Conservation (phyloP, 2,888 invertebrate genomes). For the Caenorhabditis auriculariae region DNA sequence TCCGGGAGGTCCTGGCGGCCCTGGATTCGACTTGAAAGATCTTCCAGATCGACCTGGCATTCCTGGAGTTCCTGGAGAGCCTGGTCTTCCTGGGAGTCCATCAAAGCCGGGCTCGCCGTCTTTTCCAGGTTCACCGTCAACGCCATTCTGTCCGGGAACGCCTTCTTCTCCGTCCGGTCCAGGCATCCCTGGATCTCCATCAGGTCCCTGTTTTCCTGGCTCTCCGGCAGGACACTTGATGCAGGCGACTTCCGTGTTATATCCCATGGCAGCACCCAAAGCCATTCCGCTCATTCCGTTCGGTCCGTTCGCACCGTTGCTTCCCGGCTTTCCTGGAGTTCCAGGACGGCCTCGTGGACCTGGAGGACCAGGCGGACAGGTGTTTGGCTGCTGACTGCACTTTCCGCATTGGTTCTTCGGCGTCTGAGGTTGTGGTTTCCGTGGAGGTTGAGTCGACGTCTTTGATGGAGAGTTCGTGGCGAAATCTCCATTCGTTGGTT, state of each 20-base stretch:
- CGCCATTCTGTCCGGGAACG: conserved; percentile 18
- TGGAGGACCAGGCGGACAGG: conserved; percentile 24
- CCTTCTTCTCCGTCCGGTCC: conserved; percentile 28
- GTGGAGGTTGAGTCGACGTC: too few species aligned
- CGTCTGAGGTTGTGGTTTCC: too few species aligned
- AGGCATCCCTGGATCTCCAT: conserved; percentile 26
- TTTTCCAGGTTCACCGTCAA: conserved; percentile 25
- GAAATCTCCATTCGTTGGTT: too few species aligned
- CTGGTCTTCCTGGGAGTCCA: conserved; percentile 17
- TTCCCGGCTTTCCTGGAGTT: conserved; percentile 31
- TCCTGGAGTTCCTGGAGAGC: conserved; percentile 23
- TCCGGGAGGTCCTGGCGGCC: conserved; percentile 27
- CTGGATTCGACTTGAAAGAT: conserved; percentile 14
- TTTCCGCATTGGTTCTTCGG: conserved; percentile 12
- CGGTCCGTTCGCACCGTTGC: conserved; percentile 26
- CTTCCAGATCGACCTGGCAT: conserved; percentile 20
- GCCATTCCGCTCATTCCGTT: conserved; percentile 21
- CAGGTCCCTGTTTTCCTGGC: conserved; percentile 20
- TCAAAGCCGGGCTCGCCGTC: conserved; percentile 23
- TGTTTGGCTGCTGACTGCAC: conserved; percentile 20
- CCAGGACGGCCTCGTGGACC: conserved; percentile 30
- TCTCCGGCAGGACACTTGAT: conserved; percentile 27
- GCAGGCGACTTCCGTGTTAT: conserved; percentile 18
- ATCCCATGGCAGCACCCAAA: conserved; percentile 6
- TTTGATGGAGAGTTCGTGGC: too few species aligned